These are phyloP conservation scores for Cottoperca gobio DNA, from an alignment of 2,797 vertebrate species.

Conservation along the genomic window DNA sequence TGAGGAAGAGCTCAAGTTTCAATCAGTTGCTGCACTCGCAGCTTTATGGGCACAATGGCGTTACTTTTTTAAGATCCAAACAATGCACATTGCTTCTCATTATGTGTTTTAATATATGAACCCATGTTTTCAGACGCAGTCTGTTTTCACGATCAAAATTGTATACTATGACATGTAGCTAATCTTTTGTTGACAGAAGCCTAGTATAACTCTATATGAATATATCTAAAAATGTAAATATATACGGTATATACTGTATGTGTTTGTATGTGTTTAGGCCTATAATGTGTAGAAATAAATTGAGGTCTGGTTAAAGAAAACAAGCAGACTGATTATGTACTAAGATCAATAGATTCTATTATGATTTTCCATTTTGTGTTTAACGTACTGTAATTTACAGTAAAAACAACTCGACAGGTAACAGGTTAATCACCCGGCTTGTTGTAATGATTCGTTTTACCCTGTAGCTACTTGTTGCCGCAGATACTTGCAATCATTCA, in stretches of 20 bases:
- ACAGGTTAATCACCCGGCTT: slow-evolving; percentile 14
- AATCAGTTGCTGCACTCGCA: background rate
- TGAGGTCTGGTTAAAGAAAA: background rate
- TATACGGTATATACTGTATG: too few relatives aligned
- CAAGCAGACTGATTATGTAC: background rate
- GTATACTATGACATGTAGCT: background rate
- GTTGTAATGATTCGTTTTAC: slow-evolving; percentile 10
- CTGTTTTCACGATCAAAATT: background rate
- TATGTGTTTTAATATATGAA: background rate
- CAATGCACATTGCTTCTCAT: background rate
- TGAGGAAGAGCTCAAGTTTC: background rate
- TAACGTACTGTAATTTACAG: background rate
- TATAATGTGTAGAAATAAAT: too few relatives aligned
- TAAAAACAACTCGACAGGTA: background rate
- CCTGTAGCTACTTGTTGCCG: slow-evolving; percentile 12
- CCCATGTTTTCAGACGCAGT: background rate
- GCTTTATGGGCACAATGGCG: too few relatives aligned
- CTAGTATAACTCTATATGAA: background rate
- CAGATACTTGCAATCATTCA: slow-evolving; percentile 10
- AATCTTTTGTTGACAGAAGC: background rate
- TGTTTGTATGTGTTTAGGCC: too few relatives aligned
- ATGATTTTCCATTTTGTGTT: background rate
- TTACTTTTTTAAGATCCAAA: background rate
- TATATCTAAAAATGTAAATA: background rate
- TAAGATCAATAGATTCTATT: background rate